Conservation (phyloP, 2,797 vertebrate genomes). For the Smutsia temminckii region DNA sequence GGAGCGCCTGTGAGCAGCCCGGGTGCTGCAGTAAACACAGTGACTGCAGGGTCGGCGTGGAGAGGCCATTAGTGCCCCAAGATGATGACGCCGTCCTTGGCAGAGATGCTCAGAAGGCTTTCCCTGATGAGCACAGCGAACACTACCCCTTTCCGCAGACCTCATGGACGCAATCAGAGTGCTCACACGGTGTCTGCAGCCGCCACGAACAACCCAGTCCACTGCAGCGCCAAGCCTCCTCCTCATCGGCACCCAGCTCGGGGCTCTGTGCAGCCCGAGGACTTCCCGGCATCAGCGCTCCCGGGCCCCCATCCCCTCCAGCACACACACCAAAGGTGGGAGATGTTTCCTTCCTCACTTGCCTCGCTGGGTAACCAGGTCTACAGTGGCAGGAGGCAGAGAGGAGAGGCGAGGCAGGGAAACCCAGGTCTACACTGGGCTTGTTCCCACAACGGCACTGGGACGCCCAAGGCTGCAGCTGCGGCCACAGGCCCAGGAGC, state of each 20-base stretch:
- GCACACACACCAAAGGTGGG: accelerated
- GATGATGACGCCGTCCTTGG: accelerated
- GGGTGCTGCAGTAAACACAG: accelerated
- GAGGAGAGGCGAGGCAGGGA: too few relatives aligned
- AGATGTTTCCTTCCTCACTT: not conserved
- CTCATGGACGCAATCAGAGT: not conserved
- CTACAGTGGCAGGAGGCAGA: accelerated
- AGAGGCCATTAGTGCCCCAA: accelerated
- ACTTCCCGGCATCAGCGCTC: not conserved
- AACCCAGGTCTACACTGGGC: too few relatives aligned
- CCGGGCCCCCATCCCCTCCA: not conserved
- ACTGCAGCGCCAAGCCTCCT: accelerated
- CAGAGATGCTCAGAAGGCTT: accelerated
- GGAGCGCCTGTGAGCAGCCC: accelerated
- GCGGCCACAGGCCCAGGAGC: not conserved
- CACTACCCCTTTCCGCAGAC: not conserved
- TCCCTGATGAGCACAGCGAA: accelerated
- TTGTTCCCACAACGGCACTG: accelerated
- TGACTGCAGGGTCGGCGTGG: accelerated
- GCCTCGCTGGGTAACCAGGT: not conserved
- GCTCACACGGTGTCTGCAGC: not conserved
- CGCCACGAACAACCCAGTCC: not conserved
- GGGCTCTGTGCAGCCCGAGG: not conserved
- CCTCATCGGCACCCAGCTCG: accelerated
- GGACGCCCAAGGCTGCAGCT: too few relatives aligned